Evolutionary conservation across 2,797 vertebrate species (phyloP).

Genomic region (Myripristis murdjan): DNA sequence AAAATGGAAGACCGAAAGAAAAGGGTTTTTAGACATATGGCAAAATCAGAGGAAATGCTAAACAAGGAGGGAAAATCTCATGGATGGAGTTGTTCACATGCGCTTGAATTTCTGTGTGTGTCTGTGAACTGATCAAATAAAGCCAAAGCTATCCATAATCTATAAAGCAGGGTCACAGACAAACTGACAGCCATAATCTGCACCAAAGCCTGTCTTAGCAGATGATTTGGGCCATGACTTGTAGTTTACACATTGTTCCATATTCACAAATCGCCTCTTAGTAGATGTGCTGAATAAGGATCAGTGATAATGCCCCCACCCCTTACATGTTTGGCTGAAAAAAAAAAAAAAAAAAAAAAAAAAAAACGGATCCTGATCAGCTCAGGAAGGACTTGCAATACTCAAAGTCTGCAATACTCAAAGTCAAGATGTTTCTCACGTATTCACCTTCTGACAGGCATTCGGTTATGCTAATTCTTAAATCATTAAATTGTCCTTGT

Average conservation of each 20-base stretch:
- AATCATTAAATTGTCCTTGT: too few relatives aligned
- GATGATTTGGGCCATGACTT: slow-evolving; percentile 79
- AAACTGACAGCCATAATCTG: slow-evolving; percentile 80
- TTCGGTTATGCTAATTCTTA: too few relatives aligned
- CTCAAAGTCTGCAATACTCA: not conserved
- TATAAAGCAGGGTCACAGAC: slow-evolving; percentile 76
- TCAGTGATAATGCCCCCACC: slow-evolving; percentile 28
- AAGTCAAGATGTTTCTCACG: not conserved
- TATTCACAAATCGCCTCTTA: slow-evolving; percentile 75
- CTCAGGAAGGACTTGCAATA: too few relatives aligned
- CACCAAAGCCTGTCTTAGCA: slow-evolving; percentile 74
- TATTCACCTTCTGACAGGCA: not conserved
- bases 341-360: too few relatives aligned
- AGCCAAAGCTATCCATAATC: slow-evolving; percentile 84
- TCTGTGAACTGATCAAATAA: slow-evolving; percentile 73
- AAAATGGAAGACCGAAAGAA: too few relatives aligned
- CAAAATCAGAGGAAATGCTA: not conserved
- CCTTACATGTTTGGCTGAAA: not conserved
- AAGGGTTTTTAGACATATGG: not conserved
- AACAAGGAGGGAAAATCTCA: not conserved
- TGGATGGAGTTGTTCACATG: not conserved
- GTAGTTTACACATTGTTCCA: slow-evolving; percentile 80
- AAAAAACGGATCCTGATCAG: not conserved
- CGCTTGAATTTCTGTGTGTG: slow-evolving; percentile 39
- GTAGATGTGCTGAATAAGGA: slow-evolving; percentile 40